Evolutionary conservation across 2,797 vertebrate species (phyloP), one percentile per base, ranked within the genome.

Genomic region (Gouania willdenowi): DNA sequence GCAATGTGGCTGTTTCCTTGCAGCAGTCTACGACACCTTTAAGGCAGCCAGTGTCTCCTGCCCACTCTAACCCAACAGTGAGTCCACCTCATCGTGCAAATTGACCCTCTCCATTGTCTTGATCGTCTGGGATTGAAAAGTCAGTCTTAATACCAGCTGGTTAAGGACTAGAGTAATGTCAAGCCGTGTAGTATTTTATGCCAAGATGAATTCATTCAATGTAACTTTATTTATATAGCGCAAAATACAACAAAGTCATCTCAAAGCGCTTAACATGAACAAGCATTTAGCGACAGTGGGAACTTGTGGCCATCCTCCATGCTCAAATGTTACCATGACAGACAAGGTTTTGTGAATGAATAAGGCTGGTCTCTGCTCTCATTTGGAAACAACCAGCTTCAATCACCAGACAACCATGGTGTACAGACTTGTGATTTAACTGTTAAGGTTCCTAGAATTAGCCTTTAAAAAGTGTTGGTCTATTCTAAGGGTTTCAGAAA

Each of bases 101-200:
- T 36, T 35, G 42, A 19, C 46, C 26, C 9, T 4, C 5, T 11
- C 2, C 11, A 14, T 4, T 5, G 19, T 15, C 25, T 18, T 60
- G 78, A 85, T 82, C 72, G 76, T 57, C 51, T 53, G 64, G 74
- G 77, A 85, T 83, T 79, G 74, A 84, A 75, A 74, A 87, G 84
- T 83, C 81, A 79, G 71, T 86, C 74, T 75, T 83, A 78, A 86
- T 86, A 75, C 54, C 6, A 3, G 56, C 29, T 36, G 54, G 46
- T 55, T 61, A 64, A 58, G 53, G 66, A 78, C 66, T 62, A 60
- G 54, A 71, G 69, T 58, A 40, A 52, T 61, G 70, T 46, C 26
- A 22, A 45, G 58, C 46, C 7, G 8, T 2, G 8, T n/a, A n/a
- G n/a, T n/a, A n/a, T n/a, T n/a, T n/a, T n/a, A n/a, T n/a, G n/a